Evolutionary conservation across 2,113 vertebrate genomes (phyloP).

Genomic region (Sylvilagus bachmani): DNA sequence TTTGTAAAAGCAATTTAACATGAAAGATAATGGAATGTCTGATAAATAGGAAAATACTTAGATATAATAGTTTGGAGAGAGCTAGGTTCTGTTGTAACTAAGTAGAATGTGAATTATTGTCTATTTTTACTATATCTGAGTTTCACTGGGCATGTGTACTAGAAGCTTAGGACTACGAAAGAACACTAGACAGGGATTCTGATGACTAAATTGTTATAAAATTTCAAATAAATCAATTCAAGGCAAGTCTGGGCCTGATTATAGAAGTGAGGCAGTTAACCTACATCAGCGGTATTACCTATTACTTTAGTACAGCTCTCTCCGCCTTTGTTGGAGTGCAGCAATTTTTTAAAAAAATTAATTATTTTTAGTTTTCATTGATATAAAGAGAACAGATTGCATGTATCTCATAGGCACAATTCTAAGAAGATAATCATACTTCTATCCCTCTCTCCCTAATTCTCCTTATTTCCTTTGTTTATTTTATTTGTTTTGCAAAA

Average conservation of each 20-base stretch:
- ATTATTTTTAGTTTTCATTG: too few species aligned
- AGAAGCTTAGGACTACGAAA: conserved; percentile 5
- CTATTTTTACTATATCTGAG: background rate
- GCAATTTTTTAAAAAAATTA: too few species aligned
- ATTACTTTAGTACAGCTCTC: conserved; percentile 8
- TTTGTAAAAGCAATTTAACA: background rate
- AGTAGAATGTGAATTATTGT: background rate
- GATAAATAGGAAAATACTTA: background rate
- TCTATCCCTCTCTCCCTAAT: too few species aligned
- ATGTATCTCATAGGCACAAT: too few species aligned
- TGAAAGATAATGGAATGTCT: background rate
- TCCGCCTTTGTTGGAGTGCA: too few species aligned
- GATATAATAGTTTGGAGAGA: background rate
- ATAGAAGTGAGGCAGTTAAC: conserved; percentile 34
- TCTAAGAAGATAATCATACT: too few species aligned
- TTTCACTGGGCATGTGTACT: background rate
- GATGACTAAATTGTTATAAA: background rate
- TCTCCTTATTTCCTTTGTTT: too few species aligned
- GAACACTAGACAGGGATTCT: background rate
- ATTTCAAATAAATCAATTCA: conserved; percentile 54
- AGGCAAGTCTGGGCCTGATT: conserved; percentile 31
- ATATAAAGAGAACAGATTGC: too few species aligned
- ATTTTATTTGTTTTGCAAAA: too few species aligned
- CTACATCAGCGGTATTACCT: background rate
- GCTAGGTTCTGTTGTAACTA: background rate